These are phyloP conservation scores for Coelogynopora nodosa DNA, from an alignment of 2,888 invertebrate genomes.

Conservation along the genomic window DNA sequence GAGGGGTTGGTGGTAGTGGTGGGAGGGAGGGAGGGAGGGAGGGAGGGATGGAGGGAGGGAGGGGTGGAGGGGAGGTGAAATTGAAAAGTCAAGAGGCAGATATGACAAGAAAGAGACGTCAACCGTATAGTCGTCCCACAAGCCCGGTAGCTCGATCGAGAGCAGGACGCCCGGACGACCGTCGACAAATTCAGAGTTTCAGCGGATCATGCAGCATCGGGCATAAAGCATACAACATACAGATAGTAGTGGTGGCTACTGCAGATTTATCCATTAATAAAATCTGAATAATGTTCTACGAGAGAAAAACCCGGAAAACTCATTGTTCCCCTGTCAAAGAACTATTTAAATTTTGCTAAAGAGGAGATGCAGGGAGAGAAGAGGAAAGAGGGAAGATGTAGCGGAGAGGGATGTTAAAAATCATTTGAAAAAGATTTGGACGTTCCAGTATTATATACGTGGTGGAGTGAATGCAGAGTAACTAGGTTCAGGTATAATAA, in stretches of 20 bases:
- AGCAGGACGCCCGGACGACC: too few relatives aligned
- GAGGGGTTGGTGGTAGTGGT: too few relatives aligned
- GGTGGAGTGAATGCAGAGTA: not conserved
- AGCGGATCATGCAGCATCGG: not conserved
- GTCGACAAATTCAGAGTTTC: too few relatives aligned
- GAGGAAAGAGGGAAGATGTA: not conserved
- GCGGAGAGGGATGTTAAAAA: not conserved
- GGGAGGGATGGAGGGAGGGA: too few relatives aligned
- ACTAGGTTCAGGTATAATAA: not conserved
- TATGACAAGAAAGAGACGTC: too few relatives aligned
- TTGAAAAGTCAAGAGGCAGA: too few relatives aligned
- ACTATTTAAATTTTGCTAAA: constrained; percentile 14
- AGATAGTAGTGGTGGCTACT: not conserved
- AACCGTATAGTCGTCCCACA: too few relatives aligned
- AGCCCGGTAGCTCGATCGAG: too few relatives aligned
- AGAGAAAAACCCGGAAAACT: constrained; percentile 10
- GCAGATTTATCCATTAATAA: constrained; percentile 23
- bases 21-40: too few relatives aligned
- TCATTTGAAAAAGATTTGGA: constrained; percentile 2
- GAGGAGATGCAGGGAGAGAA: not conserved
- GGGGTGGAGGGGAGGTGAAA: too few relatives aligned
- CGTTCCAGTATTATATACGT: too few relatives aligned
- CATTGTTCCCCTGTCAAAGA: constrained; percentile 17
- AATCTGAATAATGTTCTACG: constrained; percentile 8
- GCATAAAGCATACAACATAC: not conserved